Evolutionary conservation across 2,797 vertebrate species (phyloP), one percentile per base, ranked within the genome.

Genomic region (Sarcophilus harrisii): DNA sequence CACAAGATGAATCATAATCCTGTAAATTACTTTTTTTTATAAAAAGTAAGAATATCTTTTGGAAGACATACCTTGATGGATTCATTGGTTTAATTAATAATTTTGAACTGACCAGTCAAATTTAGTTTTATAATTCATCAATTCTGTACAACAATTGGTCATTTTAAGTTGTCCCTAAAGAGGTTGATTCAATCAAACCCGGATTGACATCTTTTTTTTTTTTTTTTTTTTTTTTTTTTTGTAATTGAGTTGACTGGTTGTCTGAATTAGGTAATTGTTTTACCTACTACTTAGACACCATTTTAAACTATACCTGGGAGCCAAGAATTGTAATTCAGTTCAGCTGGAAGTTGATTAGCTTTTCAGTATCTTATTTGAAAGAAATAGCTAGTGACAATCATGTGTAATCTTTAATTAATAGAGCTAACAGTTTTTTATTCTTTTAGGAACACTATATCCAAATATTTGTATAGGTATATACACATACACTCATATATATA

Each of bases 221-320:
- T 73, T 16, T n/a, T n/a, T n/a, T n/a, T n/a, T n/a, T 0, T 27
- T 52, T 9, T 92, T 60, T 59, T 90, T n/a, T 95, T 95, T 30
- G 6, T 73, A n/a, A 73, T 45, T 81, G 58, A 93, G 91, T 21
- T 24, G 87, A 91, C 29, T 90, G 13, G 27, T 59, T 90, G 9
- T 52, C 95, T 95, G 57, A 93, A 87, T 94, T 91, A 57, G 32
- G 96, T 96, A 97, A 81, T 30, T 97, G 81, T 92, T 97, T 96
- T 90, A 73, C 49, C 96, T n/a, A 94, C 66, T 21, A 38, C n/a
- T 81, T 81, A 81, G 66, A 45, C 66, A 45, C n/a, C 27, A 93
- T 94, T 95, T 73, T 18, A 90, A 90, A 95, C 94, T 93, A 97
- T 32, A 1, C n/a, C 66, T 81, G 3, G 92, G 57, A 59, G 12